Conservation (phyloP, 23 tunicate genomes). For the Halocynthia aurantium region DNA sequence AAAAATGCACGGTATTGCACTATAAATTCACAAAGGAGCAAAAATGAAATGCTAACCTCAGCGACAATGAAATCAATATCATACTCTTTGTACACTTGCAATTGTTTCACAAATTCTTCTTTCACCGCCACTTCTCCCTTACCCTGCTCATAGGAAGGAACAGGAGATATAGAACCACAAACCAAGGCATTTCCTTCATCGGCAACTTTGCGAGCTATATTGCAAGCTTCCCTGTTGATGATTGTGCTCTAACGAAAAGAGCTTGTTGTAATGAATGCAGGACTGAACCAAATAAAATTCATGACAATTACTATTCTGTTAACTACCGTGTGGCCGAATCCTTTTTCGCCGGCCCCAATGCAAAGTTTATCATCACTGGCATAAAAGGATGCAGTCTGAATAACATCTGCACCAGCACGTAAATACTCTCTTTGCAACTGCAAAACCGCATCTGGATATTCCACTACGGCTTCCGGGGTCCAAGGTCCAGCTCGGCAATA, state of each 20-base stretch:
- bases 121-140: slow-evolving; percentile 21
- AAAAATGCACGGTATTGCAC: too few relatives aligned
- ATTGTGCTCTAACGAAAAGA: slow-evolving; percentile 23
- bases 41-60: slow-evolving; percentile 26
- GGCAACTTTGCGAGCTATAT: slow-evolving; percentile 63
- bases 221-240: slow-evolving; percentile 71
- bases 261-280: neutral
- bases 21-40: too few relatives aligned
- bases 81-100: slow-evolving; percentile 29
- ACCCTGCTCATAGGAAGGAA: slow-evolving; percentile 1
- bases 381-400: slow-evolving; percentile 67
- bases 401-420: slow-evolving; percentile 79
- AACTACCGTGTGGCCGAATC: slow-evolving; percentile 2
- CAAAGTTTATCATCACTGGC: slow-evolving; percentile 45
- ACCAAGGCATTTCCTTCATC: slow-evolving; percentile 55
- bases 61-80: slow-evolving; percentile 49
- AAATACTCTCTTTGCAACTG: slow-evolving; percentile 74
- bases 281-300: too few relatives aligned
- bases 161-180: slow-evolving; percentile 67
- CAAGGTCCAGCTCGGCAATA: slow-evolving; percentile 62
- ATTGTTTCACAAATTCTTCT: slow-evolving; percentile 42
- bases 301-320: too few relatives aligned
- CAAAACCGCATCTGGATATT: slow-evolving; percentile 71
- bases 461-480: slow-evolving; percentile 76
- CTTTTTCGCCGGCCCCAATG: neutral